A percentile compares a stretch with the other conserved stretches of the same genome.
phyloP scores from a whole-genome alignment of 2,113 vertebrate genomes.

The Notiomystis cincta region DNA sequence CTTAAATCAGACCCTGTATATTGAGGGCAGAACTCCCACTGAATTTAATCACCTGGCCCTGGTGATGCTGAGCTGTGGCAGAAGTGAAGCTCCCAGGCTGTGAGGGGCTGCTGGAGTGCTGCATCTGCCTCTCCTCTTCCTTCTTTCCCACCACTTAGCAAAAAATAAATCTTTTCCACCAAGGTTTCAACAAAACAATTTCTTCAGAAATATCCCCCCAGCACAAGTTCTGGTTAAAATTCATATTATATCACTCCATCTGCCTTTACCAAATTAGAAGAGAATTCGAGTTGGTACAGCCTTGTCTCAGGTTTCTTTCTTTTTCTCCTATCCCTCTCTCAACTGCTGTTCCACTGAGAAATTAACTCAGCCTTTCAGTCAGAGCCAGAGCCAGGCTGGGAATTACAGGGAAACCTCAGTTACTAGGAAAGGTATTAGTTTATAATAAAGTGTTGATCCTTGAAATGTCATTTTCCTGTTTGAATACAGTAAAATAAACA shows the following conservation, averaged over 20 bases:
- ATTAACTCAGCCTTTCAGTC: conserved; percentile 6
- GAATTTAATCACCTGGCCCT: not conserved
- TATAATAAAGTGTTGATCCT: conserved; percentile 11
- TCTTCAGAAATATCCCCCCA: not conserved
- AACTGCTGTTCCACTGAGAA: not conserved
- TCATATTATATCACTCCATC: not conserved
- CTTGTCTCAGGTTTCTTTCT: not conserved
- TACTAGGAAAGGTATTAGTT: conserved; percentile 15
- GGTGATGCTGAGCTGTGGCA: not conserved
- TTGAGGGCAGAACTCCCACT: not conserved
- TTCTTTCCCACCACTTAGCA: not conserved
- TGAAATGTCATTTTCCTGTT: not conserved
- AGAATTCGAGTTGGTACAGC: not conserved
- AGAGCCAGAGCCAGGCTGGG: not conserved
- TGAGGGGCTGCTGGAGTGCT: not conserved
- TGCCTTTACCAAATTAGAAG: not conserved
- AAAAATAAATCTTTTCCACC: not conserved
- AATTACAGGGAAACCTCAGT: not conserved
- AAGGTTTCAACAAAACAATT: not conserved
- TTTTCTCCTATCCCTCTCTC: not conserved
- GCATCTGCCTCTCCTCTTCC: not conserved
- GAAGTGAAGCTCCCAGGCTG: not conserved
- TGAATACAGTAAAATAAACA: conserved; percentile 1
- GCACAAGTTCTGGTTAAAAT: not conserved
- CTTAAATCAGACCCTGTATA: not conserved